Base-by-base conservation (phyloP, 2,888 invertebrate genomes). In the Carcina quercana region DNA sequence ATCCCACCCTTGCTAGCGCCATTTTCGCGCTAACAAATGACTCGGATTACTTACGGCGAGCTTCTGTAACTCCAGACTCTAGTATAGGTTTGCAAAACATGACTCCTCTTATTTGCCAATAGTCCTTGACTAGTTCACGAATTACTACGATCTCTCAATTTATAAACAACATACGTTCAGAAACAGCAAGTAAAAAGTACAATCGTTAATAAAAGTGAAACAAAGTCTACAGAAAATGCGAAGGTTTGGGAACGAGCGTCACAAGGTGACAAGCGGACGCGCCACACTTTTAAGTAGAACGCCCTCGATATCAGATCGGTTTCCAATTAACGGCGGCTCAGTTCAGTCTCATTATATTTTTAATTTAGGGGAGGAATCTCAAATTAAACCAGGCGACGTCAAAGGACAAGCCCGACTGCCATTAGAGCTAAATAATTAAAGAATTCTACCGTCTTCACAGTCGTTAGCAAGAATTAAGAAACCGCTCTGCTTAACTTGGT, bases 341-440 rank as follows among this genome's bases (percentile, higher is more conserved):
- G 72, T 71, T 66, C 65, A 59, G 65, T 74, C 83, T 83, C 83
- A 82, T 83, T 83, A 83, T 83, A 83, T 82, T 83, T 83, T 83
- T 83, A 83, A 83, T 83, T 83, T 80, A 76, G 80, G 74, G 80
- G 79, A 57, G 74, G 78, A 74, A 74, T 82, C 69, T 64, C 68
- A 74, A 80, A 83, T 80, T 82, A 80, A 79, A 76, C 69, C 68
- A 63, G 60, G 65, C 69, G 71, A 67, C 75, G 80, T 80, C 82
- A 83, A 82, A 83, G 80, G 78, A 80, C 80, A 79, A 65, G 60
- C 68, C 53, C 64, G 66, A 55, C 66, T 66, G 71, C 76, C 78
- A 79, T 80, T 80, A 80, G 68, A 76, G 80, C 72, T 80, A 80
- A 82, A 83, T 83, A 83, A 83, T 82, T 83, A 83, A 83, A 79